These are phyloP conservation scores for Achatina immaculata DNA, from an alignment of 1,140 invertebrate genomes.

Conservation along the genomic window DNA sequence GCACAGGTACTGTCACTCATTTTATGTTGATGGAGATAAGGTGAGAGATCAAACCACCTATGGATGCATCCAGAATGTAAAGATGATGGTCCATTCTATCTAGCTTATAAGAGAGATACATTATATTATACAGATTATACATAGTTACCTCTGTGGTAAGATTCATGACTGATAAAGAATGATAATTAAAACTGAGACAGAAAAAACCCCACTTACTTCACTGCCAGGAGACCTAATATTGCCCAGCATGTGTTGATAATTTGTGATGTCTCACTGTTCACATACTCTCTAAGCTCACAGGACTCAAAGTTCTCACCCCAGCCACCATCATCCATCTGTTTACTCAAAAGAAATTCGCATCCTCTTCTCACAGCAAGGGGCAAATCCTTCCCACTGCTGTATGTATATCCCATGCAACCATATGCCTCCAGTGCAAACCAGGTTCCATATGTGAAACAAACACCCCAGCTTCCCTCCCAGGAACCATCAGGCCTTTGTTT, in stretches of 20 bases:
- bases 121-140: too few species aligned
- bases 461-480: constrained; percentile 64
- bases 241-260: constrained; percentile 64
- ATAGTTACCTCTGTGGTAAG: too few species aligned
- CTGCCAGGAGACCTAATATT: constrained; percentile 59
- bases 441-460: constrained; percentile 64
- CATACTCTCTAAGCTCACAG: constrained; percentile 58
- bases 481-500: constrained; percentile 62
- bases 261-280: constrained; percentile 55
- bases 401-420: constrained; percentile 53
- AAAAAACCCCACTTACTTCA: constrained; percentile 48
- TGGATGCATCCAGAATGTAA: too few species aligned
- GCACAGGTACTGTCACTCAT: too few species aligned
- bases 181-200: too few species aligned
- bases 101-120: too few species aligned
- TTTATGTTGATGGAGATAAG: too few species aligned
- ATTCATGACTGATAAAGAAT: too few species aligned
- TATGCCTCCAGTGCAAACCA: constrained; percentile 66
- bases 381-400: constrained; percentile 37
- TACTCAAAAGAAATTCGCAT: constrained; percentile 53
- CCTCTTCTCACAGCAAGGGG: constrained; percentile 47
- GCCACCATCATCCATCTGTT: constrained; percentile 60
- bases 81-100: too few species aligned
- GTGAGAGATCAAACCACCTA: too few species aligned
- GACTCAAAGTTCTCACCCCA: constrained; percentile 67